Conservation (phyloP, 2,113 vertebrate species). For the Corythornis madagascariensis region DNA sequence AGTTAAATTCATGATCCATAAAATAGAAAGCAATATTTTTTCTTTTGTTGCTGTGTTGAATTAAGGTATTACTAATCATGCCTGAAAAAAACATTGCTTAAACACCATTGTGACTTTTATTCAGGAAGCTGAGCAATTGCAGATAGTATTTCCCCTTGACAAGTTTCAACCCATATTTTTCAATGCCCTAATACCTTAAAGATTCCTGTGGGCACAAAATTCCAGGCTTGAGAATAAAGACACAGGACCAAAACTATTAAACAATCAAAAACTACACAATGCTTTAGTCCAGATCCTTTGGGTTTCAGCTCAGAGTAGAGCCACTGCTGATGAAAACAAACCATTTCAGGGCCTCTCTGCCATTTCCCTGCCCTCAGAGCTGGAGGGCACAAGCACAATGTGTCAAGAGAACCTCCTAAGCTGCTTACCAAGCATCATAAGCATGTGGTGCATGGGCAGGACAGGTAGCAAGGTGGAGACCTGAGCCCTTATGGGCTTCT, state of each 20-base stretch:
- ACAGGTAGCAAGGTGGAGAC: background rate
- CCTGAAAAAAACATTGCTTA: slow-evolving; percentile 30
- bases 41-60: slow-evolving; percentile 24
- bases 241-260: background rate
- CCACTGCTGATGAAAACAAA: accelerated
- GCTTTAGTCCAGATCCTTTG: background rate
- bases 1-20: slow-evolving; percentile 72
- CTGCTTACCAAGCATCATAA: background rate
- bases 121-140: slow-evolving; percentile 1
- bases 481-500: background rate
- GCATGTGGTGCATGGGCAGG: background rate
- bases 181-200: background rate
- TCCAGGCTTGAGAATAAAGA: background rate
- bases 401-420: background rate
- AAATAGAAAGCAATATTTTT: slow-evolving; percentile 57
- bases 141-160: slow-evolving; percentile 20
- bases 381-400: accelerated
- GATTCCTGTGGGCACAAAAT: background rate
- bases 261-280: accelerated
- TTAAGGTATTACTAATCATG: slow-evolving; percentile 54
- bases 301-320: background rate
- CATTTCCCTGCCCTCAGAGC: accelerated
- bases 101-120: background rate
- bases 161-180: background rate
- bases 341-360: background rate